Evolutionary conservation across 92 coral and sea anemone genomes (phyloP), one percentile per base, ranked within the genome.

Genomic region (Umimayanthus chanpuru): DNA sequence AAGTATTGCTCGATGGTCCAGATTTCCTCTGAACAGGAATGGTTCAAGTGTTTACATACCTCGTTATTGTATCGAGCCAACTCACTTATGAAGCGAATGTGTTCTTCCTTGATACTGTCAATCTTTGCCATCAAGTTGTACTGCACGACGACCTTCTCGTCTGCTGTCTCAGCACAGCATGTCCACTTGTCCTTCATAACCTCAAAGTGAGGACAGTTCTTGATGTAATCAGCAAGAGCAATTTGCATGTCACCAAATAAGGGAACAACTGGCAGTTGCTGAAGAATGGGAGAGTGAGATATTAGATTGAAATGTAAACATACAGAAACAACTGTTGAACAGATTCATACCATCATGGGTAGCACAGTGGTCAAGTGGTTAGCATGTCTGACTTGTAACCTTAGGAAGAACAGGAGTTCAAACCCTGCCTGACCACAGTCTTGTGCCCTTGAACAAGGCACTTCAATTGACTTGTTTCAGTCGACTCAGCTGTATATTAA

Each of bases 201-300:
- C 61, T 97, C 96, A 92, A 94, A 97, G 90, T 94, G 92, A 5
- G 99, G 99, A 71, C 99, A 97, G 96, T 94, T 95, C 91, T 95
- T 97, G 41, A 97, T 88, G 90, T 97, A 97, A 77, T 93, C 96
- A 82, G 95, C 98, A 30, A 97, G 90, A 40, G 95, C 99, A 73
- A 97, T 95, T 85, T 97, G 99, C 89, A 97, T 96, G 88, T 97
- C 99, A 4, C 99, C 99, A 94, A 97, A 97, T 75, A 97, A 81
- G 11, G 99, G 99, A 55, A 97, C 99, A 2, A 97, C 99, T 28
- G 99, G 99, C 12, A 97, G 91, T 95, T 95, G 99, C 99, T 97
- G 73, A n/a, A n/a, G 53, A 85, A 41, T 15, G 79, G 50, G 29
- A 73, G 4, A 25, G 28, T 41, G 18, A 40, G 85, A 38, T 80